A percentile compares a stretch with the other conserved stretches of the same genome.
Conservation (phyloP, 2,797 vertebrate species). For the Falco peregrinus region DNA sequence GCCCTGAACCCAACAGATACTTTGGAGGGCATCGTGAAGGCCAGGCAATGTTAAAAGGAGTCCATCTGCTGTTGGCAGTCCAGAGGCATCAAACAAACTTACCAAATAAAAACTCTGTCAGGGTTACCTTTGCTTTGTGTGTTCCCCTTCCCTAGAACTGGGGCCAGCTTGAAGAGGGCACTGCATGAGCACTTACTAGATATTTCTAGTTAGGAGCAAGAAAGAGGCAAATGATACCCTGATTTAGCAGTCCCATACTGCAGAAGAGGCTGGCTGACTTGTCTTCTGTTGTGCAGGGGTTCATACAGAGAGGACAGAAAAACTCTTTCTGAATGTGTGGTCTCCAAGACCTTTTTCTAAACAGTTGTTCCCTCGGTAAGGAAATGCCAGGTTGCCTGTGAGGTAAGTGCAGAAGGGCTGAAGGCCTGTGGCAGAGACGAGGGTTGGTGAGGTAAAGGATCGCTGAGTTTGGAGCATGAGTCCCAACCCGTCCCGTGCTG, state of each 20-base stretch:
- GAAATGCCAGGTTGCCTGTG: neutral
- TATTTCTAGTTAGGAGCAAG: neutral
- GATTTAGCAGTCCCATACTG: neutral
- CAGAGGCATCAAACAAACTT: neutral
- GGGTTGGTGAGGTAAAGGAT: neutral
- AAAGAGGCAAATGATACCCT: neutral
- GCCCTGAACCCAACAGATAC: rapidly evolving
- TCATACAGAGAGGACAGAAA: neutral
- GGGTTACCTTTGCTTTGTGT: neutral
- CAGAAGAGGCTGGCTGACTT: neutral
- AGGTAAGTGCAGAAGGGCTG: neutral
- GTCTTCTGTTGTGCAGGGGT: neutral
- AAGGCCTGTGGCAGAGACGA: neutral
- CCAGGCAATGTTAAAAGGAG: neutral
- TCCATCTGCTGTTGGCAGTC: neutral
- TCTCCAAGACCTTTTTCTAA: neutral
- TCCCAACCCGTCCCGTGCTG: neutral
- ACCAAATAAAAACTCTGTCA: neutral
- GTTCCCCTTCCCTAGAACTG: neutral
- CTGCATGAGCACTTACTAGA: neutral
- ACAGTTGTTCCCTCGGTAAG: neutral
- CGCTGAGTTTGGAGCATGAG: neutral
- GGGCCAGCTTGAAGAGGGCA: neutral
- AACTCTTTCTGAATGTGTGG: neutral
- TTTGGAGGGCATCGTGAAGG: neutral